Conservation (phyloP, 2,113 vertebrate species). For the Oreochromis spilurus region DNA sequence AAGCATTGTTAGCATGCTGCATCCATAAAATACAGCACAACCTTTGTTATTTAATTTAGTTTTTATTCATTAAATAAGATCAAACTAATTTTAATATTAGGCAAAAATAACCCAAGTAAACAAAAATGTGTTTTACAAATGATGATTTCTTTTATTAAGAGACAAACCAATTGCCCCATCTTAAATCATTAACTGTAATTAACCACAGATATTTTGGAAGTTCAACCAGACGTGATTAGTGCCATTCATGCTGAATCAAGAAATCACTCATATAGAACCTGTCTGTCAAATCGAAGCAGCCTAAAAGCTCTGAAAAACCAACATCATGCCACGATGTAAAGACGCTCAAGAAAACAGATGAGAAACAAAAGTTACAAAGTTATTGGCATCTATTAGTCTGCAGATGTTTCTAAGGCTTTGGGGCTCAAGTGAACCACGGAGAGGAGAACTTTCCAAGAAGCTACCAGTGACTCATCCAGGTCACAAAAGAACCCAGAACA, state of each 20-base stretch:
- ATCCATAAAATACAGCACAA: background rate
- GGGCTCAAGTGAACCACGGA: background rate
- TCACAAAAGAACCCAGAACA: background rate
- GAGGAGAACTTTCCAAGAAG: background rate
- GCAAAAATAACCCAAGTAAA: background rate
- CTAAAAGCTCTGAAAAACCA: background rate
- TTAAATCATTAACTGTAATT: too few relatives aligned
- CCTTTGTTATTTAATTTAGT: background rate
- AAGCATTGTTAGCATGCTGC: fast-evolving
- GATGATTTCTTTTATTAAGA: background rate
- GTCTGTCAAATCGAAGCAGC: background rate
- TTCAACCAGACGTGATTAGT: too few relatives aligned
- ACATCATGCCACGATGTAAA: background rate
- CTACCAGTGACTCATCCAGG: background rate
- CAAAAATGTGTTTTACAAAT: background rate
- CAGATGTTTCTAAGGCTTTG: background rate
- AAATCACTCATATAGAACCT: background rate
- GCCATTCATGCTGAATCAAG: background rate
- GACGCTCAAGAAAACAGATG: fast-evolving
- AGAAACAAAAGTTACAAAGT: background rate
- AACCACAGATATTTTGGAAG: too few relatives aligned
- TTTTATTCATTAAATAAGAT: background rate
- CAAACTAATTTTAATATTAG: background rate
- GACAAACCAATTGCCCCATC: too few relatives aligned
- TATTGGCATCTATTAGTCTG: fast-evolving